These are phyloP conservation scores for Chloroceryle amazona DNA, from an alignment of 2,797 vertebrate genomes.

Conservation along the genomic window DNA sequence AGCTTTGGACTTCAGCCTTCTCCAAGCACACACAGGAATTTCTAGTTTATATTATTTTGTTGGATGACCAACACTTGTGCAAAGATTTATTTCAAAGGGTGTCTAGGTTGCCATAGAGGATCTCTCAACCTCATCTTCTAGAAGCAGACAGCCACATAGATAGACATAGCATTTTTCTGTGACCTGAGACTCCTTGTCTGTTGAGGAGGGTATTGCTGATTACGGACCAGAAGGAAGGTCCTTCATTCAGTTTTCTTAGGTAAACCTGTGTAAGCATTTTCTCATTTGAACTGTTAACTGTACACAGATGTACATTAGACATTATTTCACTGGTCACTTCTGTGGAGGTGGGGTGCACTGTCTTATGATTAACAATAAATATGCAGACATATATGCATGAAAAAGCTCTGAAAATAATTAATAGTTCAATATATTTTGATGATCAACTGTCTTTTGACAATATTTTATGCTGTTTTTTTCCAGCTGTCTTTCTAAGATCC, in stretches of 20 bases:
- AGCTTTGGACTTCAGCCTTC: neutral
- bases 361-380: neutral
- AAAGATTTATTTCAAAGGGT: neutral
- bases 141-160: neutral
- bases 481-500: neutral
- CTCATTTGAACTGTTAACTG: neutral
- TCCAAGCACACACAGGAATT: neutral
- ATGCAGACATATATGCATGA: neutral
- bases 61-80: neutral
- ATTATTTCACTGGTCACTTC: neutral
- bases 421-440: neutral
- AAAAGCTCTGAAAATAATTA: neutral
- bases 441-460: neutral
- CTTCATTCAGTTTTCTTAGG: neutral
- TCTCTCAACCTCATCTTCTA: neutral
- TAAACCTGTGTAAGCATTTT: neutral
- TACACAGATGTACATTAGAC: neutral
- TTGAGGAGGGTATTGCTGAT: neutral
- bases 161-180: neutral
- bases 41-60: neutral
- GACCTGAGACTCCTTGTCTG: neutral
- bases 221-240: neutral
- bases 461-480: neutral
- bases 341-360: accelerated
- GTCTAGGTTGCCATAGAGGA: neutral